phyloP scores from a whole-genome alignment of 2,797 vertebrate species.

The Enteromius unitaeniatus region DNA sequence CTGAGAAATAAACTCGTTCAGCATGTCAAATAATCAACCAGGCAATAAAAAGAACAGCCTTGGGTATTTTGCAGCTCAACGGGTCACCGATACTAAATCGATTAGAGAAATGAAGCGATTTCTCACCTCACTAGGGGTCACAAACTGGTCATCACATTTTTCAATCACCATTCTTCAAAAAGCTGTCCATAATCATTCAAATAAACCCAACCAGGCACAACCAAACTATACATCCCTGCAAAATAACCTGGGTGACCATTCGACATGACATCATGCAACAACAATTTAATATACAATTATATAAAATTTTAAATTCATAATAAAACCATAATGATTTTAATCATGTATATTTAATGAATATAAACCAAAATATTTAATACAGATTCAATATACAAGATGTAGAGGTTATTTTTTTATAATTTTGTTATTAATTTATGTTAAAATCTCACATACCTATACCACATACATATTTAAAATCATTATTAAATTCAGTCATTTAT shows the following conservation, averaged over 20 bases:
- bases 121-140: constrained; percentile 36
- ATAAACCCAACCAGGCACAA: constrained; percentile 7
- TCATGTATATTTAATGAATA: background rate
- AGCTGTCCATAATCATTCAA: background rate
- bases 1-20: constrained; percentile 37
- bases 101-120: constrained; percentile 28
- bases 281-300: background rate
- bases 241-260: background rate
- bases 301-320: background rate
- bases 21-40: constrained; percentile 41
- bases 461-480: too few relatives aligned
- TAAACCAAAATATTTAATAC: background rate
- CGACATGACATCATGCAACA: background rate
- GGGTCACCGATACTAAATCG: constrained; percentile 28
- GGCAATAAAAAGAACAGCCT: constrained; percentile 33
- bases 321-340: background rate
- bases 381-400: background rate
- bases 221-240: background rate
- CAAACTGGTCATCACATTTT: constrained; percentile 8
- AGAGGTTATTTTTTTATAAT: background rate
- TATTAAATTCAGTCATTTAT: too few relatives aligned
- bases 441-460: background rate
- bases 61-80: constrained; percentile 22
- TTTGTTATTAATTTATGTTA: background rate
- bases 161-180: constrained; percentile 7